phyloP scores from a whole-genome alignment of 2,888 invertebrate genomes.

The Saturnia pavonia region DNA sequence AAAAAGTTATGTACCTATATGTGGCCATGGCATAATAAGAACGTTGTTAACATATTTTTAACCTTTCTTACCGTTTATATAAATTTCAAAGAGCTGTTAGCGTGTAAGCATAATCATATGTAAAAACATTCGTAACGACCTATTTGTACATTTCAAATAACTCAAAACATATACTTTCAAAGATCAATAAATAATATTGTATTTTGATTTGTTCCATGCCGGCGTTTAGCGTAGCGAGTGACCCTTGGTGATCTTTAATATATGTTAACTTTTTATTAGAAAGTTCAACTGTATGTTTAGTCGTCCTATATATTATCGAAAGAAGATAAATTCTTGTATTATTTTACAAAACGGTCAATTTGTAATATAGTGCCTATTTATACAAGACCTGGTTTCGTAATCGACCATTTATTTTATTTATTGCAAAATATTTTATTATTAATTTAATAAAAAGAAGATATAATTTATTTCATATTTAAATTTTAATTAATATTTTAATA shows the following conservation, averaged over 20 bases:
- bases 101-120: no score
- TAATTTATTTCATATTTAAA: not conserved
- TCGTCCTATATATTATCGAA: not conserved
- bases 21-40: no score
- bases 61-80: no score
- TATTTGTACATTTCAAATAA: not conserved
- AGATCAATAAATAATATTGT: not conserved
- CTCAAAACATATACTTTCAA: not conserved
- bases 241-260: not conserved
- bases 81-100: no score
- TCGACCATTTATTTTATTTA: not conserved
- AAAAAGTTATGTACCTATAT: no score
- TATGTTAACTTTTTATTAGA: not conserved
- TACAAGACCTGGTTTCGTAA: slow-evolving; percentile 1
- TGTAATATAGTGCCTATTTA: not conserved
- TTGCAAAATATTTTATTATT: not conserved
- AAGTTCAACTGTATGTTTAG: slow-evolving; percentile 4
- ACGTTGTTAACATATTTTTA: no score
- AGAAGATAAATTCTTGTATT: not conserved
- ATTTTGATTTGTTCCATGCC: not conserved
- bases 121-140: not conserved
- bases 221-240: not conserved
- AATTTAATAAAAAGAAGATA: not conserved
- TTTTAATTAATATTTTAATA: not conserved
- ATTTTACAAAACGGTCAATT: not conserved